A percentile compares a stretch with the other conserved stretches of the same genome.
These are phyloP conservation scores for Schizotus pectinicornis DNA, from an alignment of 2,888 invertebrate species.

Conservation along the genomic window DNA sequence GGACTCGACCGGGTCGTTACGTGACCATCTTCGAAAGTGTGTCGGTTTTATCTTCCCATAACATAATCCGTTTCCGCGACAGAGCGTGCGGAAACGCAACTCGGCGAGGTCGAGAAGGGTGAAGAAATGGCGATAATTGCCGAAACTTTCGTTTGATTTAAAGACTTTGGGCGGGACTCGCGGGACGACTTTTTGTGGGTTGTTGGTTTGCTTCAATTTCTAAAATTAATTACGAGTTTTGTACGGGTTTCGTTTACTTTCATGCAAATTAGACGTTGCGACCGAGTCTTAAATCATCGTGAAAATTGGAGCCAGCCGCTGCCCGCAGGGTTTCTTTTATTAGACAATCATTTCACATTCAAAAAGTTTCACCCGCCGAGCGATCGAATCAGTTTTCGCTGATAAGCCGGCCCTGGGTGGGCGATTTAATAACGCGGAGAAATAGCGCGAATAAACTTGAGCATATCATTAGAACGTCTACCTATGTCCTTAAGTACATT, in stretches of 20 bases:
- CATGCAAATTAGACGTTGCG: slow-evolving; percentile 5
- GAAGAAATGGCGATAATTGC: neutral
- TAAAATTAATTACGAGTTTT: slow-evolving; percentile 9
- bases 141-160: slow-evolving; percentile 5
- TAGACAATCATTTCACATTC: too few species aligned
- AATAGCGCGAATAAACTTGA: too few species aligned
- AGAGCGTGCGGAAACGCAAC: neutral
- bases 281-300: neutral
- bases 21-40: slow-evolving; percentile 34
- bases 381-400: too few species aligned
- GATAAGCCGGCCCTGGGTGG: too few species aligned
- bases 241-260: slow-evolving; percentile 1
- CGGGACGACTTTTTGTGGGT: neutral
- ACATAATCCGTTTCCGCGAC: slow-evolving; percentile 7
- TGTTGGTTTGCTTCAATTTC: slow-evolving; percentile 2
- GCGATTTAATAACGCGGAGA: too few species aligned
- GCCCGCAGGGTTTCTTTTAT: too few species aligned
- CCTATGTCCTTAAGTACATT: too few species aligned
- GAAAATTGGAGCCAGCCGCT: neutral
- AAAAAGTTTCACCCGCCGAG: too few species aligned
- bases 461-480: too few species aligned
- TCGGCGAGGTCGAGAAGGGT: too few species aligned
- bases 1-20: slow-evolving; percentile 17
- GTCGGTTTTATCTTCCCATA: slow-evolving; percentile 19
- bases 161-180: neutral